Conservation (phyloP, 2,888 invertebrate genomes). For the Chalcis sispes region DNA sequence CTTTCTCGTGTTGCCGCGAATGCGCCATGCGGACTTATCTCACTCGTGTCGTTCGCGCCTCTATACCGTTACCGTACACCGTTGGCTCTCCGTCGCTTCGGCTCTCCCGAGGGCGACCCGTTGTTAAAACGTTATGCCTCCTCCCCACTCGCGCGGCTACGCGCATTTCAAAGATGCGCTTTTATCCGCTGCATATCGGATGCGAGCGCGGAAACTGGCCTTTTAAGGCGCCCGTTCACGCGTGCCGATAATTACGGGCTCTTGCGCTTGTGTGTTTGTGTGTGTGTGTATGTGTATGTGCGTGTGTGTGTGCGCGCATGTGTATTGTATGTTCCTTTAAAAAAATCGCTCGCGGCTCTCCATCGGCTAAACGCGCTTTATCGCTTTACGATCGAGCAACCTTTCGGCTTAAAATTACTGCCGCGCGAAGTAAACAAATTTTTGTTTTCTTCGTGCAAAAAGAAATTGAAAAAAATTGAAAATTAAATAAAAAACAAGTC, state of each 20-base stretch:
- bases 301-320: too few species aligned
- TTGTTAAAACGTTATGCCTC: slow-evolving; percentile 30
- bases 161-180: background rate
- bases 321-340: too few species aligned
- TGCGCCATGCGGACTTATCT: slow-evolving; percentile 35
- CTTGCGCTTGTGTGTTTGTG: too few species aligned
- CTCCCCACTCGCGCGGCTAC: background rate
- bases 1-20: slow-evolving; percentile 14
- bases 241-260: background rate
- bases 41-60: slow-evolving; percentile 24
- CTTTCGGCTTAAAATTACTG: too few species aligned
- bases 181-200: slow-evolving; percentile 2
- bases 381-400: too few species aligned
- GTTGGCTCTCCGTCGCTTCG: background rate
- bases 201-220: slow-evolving; percentile 8
- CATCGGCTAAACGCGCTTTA: too few species aligned
- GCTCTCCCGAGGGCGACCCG: slow-evolving; percentile 8
- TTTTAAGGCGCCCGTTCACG: slow-evolving; percentile 19
- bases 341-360: too few species aligned
- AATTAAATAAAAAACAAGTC: too few species aligned
- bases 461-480: too few species aligned
- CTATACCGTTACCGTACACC: slow-evolving; percentile 29
- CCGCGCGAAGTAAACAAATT: too few species aligned
- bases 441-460: too few species aligned
- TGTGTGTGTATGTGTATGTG: too few species aligned